A percentile compares a stretch with the other conserved stretches of the same genome.
These are phyloP conservation scores for Camponotus vicinus DNA, from an alignment of 1,140 invertebrate species.

Conservation along the genomic window DNA sequence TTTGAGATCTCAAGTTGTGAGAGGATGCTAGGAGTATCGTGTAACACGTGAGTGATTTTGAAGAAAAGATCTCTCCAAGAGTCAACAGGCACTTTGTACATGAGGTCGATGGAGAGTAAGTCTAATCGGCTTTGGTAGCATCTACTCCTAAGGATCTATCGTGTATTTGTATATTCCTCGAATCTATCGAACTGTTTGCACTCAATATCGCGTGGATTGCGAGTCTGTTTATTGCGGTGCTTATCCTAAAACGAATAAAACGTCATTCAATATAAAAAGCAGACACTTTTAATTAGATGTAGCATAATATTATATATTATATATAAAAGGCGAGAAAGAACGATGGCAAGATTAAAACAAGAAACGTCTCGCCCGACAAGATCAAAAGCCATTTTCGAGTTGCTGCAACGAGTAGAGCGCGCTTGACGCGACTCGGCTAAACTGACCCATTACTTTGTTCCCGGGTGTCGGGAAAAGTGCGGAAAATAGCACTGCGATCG, in stretches of 20 bases:
- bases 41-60: background rate
- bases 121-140: background rate
- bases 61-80: background rate
- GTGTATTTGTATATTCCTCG: constrained; percentile 19
- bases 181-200: constrained; percentile 56
- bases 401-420: constrained; percentile 2
- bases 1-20: background rate
- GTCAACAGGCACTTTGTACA: background rate
- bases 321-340: background rate
- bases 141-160: constrained; percentile 16
- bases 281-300: constrained; percentile 9
- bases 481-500: constrained; percentile 68
- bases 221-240: constrained; percentile 27
- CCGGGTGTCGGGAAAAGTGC: constrained; percentile 41
- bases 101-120: constrained; percentile 17
- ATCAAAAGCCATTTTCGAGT: constrained; percentile 48
- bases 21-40: background rate
- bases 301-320: constrained; percentile 9
- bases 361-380: constrained; percentile 8
- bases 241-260: constrained; percentile 20
- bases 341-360: constrained; percentile 8
- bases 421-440: constrained; percentile 43
- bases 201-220: constrained; percentile 17
- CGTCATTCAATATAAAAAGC: constrained; percentile 21
- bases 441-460: constrained; percentile 62